A percentile compares a stretch with the other conserved stretches of the same genome.
Conservation (phyloP, 2,797 vertebrate species). For the Coranthus polyacanthus region DNA sequence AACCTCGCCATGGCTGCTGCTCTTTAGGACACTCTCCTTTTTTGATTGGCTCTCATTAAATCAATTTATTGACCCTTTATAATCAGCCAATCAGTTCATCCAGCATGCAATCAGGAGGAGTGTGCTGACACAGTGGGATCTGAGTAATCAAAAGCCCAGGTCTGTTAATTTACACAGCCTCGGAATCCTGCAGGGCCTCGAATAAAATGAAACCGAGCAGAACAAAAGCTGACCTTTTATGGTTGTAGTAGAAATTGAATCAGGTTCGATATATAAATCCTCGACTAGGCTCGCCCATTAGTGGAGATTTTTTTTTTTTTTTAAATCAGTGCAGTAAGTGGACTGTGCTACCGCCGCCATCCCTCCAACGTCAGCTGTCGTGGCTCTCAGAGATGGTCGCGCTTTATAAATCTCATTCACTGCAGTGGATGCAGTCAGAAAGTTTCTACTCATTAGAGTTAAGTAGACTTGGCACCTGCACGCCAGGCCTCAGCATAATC, state of each 20-base stretch:
- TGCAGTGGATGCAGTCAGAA: slow-evolving; percentile 29
- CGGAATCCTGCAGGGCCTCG: slow-evolving; percentile 30
- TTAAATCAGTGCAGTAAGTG: slow-evolving; percentile 49
- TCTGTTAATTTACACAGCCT: slow-evolving; percentile 50
- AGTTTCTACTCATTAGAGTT: slow-evolving; percentile 52
- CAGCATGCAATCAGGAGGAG: slow-evolving; percentile 44
- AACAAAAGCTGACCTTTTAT: slow-evolving; percentile 67
- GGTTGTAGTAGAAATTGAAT: slow-evolving; percentile 47
- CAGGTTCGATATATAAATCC: slow-evolving; percentile 55
- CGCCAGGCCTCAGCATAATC: slow-evolving; percentile 31
- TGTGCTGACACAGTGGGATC: slow-evolving; percentile 62
- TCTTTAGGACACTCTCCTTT: slow-evolving; percentile 1
- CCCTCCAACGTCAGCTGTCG: slow-evolving; percentile 22
- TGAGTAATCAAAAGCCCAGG: slow-evolving; percentile 37
- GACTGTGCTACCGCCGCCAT: slow-evolving; percentile 33
- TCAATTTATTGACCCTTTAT: slow-evolving; percentile 50
- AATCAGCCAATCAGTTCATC: slow-evolving; percentile 58
- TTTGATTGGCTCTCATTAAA: slow-evolving; percentile 53
- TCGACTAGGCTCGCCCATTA: slow-evolving; percentile 27
- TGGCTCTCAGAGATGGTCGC: neutral
- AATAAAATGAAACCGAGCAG: slow-evolving; percentile 64
- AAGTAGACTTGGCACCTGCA: slow-evolving; percentile 41
- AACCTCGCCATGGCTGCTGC: slow-evolving; percentile 7
- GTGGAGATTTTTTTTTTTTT: slow-evolving; percentile 20
- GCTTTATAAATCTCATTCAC: slow-evolving; percentile 46